phyloP scores from a whole-genome alignment of 2,113 vertebrate genomes.

The Ptyas mucosa region DNA sequence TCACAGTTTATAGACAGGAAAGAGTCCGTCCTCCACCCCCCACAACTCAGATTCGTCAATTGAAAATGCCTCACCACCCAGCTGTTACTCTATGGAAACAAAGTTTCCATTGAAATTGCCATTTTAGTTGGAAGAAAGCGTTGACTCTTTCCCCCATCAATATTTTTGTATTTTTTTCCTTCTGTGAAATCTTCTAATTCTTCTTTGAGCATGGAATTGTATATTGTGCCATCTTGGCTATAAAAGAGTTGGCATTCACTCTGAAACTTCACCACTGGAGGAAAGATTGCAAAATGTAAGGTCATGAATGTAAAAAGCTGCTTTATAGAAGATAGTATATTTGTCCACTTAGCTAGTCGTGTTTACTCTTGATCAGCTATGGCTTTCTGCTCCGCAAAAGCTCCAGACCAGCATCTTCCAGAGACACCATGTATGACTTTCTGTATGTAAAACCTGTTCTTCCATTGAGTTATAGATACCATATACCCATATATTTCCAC shows the following conservation, averaged over 20 bases:
- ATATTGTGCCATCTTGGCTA: not conserved
- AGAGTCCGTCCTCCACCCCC: accelerated
- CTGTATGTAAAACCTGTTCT: not conserved
- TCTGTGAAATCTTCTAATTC: not conserved
- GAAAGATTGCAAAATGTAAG: not conserved
- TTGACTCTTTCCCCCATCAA: not conserved
- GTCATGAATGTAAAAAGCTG: not conserved
- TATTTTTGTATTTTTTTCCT: not conserved
- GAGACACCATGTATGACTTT: not conserved
- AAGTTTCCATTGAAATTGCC: not conserved
- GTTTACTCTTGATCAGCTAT: not conserved
- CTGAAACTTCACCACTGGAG: not conserved
- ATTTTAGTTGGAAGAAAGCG: not conserved
- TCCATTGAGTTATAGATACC: not conserved
- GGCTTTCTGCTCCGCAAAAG: not conserved
- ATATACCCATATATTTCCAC: not conserved
- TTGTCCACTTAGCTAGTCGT: not conserved
- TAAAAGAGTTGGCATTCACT: not conserved
- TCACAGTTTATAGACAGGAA: not conserved
- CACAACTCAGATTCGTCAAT: not conserved
- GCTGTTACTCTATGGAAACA: not conserved
- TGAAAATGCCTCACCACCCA: not conserved
- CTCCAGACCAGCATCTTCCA: not conserved
- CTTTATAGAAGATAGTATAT: not conserved
- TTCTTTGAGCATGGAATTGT: not conserved